These are phyloP conservation scores for Lottia gigantea DNA, from an alignment of 2,888 invertebrate species.

Conservation along the genomic window DNA sequence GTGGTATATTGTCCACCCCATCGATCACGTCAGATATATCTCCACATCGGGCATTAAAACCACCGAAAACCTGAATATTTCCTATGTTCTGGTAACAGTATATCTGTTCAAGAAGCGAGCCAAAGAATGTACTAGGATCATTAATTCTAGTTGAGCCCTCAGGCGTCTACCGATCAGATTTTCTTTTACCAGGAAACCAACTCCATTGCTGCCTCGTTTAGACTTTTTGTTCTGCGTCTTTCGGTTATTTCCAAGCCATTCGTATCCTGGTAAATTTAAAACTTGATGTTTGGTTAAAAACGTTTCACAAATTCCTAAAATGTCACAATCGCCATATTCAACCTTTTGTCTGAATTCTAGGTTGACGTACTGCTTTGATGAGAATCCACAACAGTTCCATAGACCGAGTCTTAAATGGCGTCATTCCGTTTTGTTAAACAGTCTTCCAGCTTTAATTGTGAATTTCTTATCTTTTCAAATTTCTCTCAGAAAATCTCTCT, in stretches of 20 bases:
- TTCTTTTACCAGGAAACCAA: constrained; percentile 6
- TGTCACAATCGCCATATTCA: neutral
- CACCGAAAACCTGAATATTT: constrained; percentile 15
- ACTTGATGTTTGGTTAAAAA: constrained; percentile 12
- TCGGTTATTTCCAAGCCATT: constrained; percentile 7
- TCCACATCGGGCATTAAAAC: constrained; percentile 18
- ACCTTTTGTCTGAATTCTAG: neutral
- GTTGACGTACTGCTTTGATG: too few species aligned
- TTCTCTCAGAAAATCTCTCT: too few species aligned
- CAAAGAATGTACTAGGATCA: constrained; percentile 2
- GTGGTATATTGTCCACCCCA: constrained; percentile 19
- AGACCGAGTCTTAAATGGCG: too few species aligned
- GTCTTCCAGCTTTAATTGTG: too few species aligned
- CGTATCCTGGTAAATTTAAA: constrained; percentile 9
- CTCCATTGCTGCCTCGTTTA: constrained; percentile 12
- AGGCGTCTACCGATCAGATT: neutral
- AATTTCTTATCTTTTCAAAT: too few species aligned
- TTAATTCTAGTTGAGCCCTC: neutral
- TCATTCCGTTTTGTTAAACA: too few species aligned
- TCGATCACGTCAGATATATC: constrained; percentile 16
- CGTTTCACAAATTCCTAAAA: constrained; percentile 13
- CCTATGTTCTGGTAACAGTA: constrained; percentile 23
- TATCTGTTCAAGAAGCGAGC: constrained; percentile 13
- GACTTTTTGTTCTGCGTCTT: neutral
- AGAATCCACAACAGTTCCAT: too few species aligned